Evolutionary conservation across 2,888 invertebrate genomes (phyloP), one percentile per base, ranked within the genome.

Genomic region (Coelopa pilipes): DNA sequence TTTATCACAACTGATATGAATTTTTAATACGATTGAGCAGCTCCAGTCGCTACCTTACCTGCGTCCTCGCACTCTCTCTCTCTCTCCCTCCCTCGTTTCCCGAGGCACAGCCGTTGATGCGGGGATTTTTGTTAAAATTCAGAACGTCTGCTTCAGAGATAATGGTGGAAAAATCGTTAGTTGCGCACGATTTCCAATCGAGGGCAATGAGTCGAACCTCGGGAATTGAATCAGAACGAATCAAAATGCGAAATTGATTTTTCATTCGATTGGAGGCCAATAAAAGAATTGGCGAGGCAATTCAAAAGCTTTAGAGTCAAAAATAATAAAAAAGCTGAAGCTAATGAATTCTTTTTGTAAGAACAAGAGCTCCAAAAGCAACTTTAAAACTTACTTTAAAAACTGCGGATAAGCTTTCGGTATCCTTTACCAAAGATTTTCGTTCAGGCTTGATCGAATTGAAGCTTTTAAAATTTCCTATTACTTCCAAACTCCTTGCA

Each of bases 51-150:
- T 60, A 21, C 60, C 24, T 24, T 21, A 15, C 11, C 17, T 65
- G 12, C 45, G 19, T 60, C n/a, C 45, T 46, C 11, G 17, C 45
- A 4, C 13, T 13, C 4, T 9, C 46, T 11, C 12, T 10, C 19
- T 7, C 46, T 11, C 47, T 65, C 65, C 11, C 65, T 17, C 11
- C 46, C 65, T 65, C 13, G 45, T n/a, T n/a, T n/a, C n/a, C n/a
- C n/a, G n/a, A n/a, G n/a, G n/a, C n/a, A n/a, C 34, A 7, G 34
- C 34, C 34, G 34, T 34, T 34, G 34, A 34, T 34, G 34, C 34
- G 34, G 7, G 34, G 7, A 34, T 66, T 62, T 77, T 78, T 77
- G 76, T 79, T 79, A 76, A 78, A 77, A 79, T 79, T 79, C 79
- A 78, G 75, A 79, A 74, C 77, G 76, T 77, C 70, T 72, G 74